These are phyloP conservation scores for Odocoileus hemionus DNA, from an alignment of 2,113 vertebrate species.

Conservation along the genomic window DNA sequence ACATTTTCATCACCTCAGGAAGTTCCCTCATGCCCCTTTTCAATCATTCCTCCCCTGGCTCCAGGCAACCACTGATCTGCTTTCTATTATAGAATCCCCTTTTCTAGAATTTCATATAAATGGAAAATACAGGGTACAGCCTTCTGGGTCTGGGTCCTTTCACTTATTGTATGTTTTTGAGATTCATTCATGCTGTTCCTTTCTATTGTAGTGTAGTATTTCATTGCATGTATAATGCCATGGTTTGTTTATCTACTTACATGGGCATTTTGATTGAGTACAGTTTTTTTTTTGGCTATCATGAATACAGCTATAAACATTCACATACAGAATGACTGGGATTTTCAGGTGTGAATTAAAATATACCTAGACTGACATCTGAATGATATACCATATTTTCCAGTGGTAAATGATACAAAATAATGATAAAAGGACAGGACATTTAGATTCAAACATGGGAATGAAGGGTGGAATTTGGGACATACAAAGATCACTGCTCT, in stretches of 20 bases:
- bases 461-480: not conserved
- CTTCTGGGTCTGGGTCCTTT: conserved; percentile 8
- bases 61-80: not conserved
- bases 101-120: conserved; percentile 36
- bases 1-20: conserved; percentile 3
- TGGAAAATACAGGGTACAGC: not conserved
- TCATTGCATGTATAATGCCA: not conserved
- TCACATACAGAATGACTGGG: not conserved
- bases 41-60: not conserved
- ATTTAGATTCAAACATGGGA: conserved; percentile 27
- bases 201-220: not conserved
- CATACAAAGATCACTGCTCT: conserved; percentile 38
- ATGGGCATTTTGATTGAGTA: not conserved
- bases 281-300: not conserved
- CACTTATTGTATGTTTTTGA: conserved; percentile 16
- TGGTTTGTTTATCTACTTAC: not conserved
- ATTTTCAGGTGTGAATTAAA: conserved; percentile 38
- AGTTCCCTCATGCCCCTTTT: not conserved
- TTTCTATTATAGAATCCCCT: not conserved
- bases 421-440: not conserved
- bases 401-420: not conserved
- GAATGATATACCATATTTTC: not conserved
- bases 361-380: not conserved
- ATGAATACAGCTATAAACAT: not conserved
- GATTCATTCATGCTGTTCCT: not conserved